Base-by-base conservation (phyloP, 2,113 vertebrate genomes). In the Ahaetulla prasina region DNA sequence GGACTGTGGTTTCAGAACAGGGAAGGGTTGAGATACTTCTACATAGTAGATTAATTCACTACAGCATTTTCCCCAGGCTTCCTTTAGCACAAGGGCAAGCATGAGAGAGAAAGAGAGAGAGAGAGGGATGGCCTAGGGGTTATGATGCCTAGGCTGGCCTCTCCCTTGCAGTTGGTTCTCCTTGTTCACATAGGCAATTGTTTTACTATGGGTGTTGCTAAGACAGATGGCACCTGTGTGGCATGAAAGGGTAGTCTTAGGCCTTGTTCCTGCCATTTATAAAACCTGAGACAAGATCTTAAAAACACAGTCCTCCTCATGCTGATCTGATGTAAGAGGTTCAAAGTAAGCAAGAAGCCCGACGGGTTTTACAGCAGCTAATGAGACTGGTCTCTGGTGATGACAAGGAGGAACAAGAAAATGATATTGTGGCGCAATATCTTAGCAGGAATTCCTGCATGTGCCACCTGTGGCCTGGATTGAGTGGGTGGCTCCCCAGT, bases 151-250 rank as follows among this genome's bases (percentile, higher is more conserved):
- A 39, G 11, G 55, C 45, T 63, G 87, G 63, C 93, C 49, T 18
- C 74, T 89, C 90, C 85, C 87, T 68, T n/a, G 39, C 49, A 39
- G 47, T 60, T 85, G n/a, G 68, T 91, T 89, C 74, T 84, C 85
- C 86, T 85, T 85, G 43, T 35, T 49, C 25, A 11, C 35, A 45
- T 54, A 89, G 27, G n/a, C 68, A 23, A 20, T 87, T 4, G 1
- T 94, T 4, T 92, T 89, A 0, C 88, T 0, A 84, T 0, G 3
- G 91, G 35, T 49, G 84, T 50, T 90, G 11, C 0, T 11, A 3
- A 55, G 84, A 22, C 2, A 10, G 4, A 20, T 1, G 0, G 35
- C 45, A 68, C 5, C 87, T 39, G 90, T 0, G 0, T 0, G 0
- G 63, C 54, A 9, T 22, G 0, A 49, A 84, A 90, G 50, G 2